phyloP scores from a whole-genome alignment of 2,797 vertebrate genomes.

The Crax fasciolata region DNA sequence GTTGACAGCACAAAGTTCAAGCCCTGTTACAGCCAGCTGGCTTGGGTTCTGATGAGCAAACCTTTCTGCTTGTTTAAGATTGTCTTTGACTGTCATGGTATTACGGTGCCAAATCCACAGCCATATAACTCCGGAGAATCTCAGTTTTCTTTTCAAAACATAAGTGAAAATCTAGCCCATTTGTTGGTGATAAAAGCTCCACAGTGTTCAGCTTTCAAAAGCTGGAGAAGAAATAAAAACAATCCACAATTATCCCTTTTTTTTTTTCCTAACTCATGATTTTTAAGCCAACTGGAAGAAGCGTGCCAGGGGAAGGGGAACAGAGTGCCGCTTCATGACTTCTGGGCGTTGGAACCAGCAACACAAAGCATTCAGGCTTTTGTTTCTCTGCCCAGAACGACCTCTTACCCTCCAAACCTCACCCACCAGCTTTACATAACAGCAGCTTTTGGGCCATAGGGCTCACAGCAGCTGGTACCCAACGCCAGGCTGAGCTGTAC shows the following conservation, averaged over 20 bases:
- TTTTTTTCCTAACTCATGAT: background rate
- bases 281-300: background rate
- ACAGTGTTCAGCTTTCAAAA: background rate
- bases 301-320: background rate
- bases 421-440: background rate
- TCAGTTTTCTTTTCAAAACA: constrained; percentile 6
- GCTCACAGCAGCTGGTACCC: background rate
- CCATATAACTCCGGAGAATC: background rate
- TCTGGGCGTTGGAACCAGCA: background rate
- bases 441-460: background rate
- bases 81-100: background rate
- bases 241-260: background rate
- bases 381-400: background rate
- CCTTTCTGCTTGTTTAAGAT: background rate
- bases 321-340: background rate
- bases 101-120: background rate
- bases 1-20: background rate
- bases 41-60: background rate
- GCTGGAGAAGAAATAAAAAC: background rate
- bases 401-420: background rate
- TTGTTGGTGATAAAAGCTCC: background rate
- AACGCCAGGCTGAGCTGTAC: background rate
- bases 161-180: background rate
- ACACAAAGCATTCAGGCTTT: background rate
- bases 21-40: background rate